Evolutionary conservation across 1,140 invertebrate genomes (phyloP), one percentile per base, ranked within the genome.

Genomic region (Neoseiulus cucumeris): DNA sequence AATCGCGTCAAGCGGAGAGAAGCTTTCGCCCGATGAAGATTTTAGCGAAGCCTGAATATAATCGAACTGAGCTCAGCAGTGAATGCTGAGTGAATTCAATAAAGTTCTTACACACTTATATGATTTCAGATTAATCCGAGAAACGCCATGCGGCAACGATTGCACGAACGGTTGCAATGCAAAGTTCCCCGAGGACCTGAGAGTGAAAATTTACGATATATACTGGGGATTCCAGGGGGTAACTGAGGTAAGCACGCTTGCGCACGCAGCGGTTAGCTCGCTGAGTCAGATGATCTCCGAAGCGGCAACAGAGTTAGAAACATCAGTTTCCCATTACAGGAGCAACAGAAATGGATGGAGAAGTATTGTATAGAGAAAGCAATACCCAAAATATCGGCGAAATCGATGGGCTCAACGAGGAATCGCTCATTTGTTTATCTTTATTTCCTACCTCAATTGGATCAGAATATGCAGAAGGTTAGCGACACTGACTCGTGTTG

Each of bases 341-440:
- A 59, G 9, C 51, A 59, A 59, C 51, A 59, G 33, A 59, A 59
- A 33, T 59, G 51, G 51, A 59, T 59, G 51, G 51, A 59, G 51
- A 59, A 25, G 33, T 33, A 59, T 25, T 59, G 51, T 25, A 59
- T 59, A 17, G 51, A 59, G 25, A 59, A 59, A 33, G 51, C 51
- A 59, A 59, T 59, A 25, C 51, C 51, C 2, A 59, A 59, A 25
- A 33, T 59, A 33, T 29, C 25, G 12, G 25, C 51, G 33, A 59
- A 59, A 25, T 59, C 51, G 22, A 59, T 59, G 51, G 51, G 25
- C 12, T 59, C 51, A 2, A 59, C 51, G 33, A 25, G 51, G 22
- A 59, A 59, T 59, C 51, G 51, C 25, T 29, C 51, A 2, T 59
- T 59, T 9, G 51, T 59, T 33, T 59, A 59, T 20, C 22, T 59